These are phyloP conservation scores for Coelogynopora nodosa DNA, from an alignment of 2,888 invertebrate genomes.

Conservation along the genomic window DNA sequence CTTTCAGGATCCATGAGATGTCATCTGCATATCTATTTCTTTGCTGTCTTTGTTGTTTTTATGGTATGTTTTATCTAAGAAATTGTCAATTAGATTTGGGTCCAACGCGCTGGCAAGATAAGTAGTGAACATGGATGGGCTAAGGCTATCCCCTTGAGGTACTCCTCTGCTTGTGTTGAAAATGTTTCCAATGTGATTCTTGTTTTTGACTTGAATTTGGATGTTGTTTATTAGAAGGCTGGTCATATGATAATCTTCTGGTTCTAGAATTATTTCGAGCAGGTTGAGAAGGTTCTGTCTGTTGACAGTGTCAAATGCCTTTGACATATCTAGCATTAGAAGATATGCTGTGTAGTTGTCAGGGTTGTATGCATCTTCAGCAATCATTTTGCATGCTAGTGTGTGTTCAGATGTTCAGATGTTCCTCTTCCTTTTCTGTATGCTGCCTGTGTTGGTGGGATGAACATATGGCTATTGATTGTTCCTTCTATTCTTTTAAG, in stretches of 20 bases:
- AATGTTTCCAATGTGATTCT: neutral
- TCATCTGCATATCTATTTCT: neutral
- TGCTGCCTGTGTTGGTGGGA: neutral
- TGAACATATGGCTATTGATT: neutral
- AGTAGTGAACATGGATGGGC: constrained; percentile 11
- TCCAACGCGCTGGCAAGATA: constrained; percentile 1
- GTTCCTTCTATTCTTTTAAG: neutral
- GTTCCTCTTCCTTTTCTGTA: neutral
- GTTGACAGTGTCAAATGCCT: neutral
- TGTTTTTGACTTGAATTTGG: neutral
- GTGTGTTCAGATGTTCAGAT: neutral
- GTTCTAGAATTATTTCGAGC: neutral
- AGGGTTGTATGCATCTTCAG: neutral
- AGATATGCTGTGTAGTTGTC: neutral
- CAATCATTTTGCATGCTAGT: neutral
- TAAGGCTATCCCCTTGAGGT: neutral
- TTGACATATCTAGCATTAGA: neutral
- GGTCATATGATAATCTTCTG: neutral
- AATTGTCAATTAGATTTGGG: constrained; percentile 2
- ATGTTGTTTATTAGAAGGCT: neutral
- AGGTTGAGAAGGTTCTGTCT: neutral
- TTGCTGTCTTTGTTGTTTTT: constrained; percentile 19
- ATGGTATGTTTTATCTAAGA: neutral
- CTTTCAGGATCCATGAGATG: too few species aligned
- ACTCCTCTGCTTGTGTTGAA: constrained; percentile 14